These are phyloP conservation scores for Listronotus bonariensis DNA, from an alignment of 1,140 invertebrate species.

Conservation along the genomic window DNA sequence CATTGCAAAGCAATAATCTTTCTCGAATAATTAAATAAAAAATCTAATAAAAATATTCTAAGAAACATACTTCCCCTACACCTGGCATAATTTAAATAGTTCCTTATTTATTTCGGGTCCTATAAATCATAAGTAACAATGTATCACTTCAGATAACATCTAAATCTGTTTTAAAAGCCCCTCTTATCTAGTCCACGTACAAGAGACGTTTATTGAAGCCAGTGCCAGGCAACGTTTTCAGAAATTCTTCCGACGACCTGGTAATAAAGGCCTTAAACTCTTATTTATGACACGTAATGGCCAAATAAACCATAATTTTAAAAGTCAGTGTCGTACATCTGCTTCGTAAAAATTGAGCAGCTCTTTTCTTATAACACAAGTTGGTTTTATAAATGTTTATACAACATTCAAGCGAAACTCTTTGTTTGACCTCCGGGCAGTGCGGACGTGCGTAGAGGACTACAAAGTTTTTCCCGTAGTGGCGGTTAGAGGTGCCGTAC, in stretches of 20 bases:
- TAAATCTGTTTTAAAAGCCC: slow-evolving; percentile 31
- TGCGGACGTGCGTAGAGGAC: too few relatives aligned
- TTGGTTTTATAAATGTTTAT: too few relatives aligned
- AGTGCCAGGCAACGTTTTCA: slow-evolving; percentile 31
- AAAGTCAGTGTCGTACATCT: background rate
- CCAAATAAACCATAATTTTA: slow-evolving; percentile 15
- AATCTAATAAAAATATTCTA: slow-evolving; percentile 10
- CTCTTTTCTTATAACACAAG: too few relatives aligned
- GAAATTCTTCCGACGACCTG: slow-evolving; percentile 26
- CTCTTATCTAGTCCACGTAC: slow-evolving; percentile 31
- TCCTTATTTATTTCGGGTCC: slow-evolving; percentile 8
- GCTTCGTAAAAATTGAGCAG: too few relatives aligned
- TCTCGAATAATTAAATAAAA: too few relatives aligned
- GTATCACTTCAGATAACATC: slow-evolving; percentile 30
- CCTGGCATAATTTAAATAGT: slow-evolving; percentile 13
- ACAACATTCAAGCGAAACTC: too few relatives aligned
- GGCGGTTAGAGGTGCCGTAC: too few relatives aligned
- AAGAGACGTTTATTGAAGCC: slow-evolving; percentile 30
- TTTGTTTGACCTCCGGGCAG: too few relatives aligned
- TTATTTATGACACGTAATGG: slow-evolving; percentile 25
- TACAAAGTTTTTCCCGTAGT: too few relatives aligned
- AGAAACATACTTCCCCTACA: slow-evolving; percentile 1
- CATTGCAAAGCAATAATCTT: too few relatives aligned
- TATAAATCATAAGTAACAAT: slow-evolving; percentile 30
- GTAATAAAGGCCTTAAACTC: slow-evolving; percentile 28